Evolutionary conservation across 2,113 vertebrate genomes (phyloP), one percentile per base, ranked within the genome.

Genomic region (Cheirogaleus medius): DNA sequence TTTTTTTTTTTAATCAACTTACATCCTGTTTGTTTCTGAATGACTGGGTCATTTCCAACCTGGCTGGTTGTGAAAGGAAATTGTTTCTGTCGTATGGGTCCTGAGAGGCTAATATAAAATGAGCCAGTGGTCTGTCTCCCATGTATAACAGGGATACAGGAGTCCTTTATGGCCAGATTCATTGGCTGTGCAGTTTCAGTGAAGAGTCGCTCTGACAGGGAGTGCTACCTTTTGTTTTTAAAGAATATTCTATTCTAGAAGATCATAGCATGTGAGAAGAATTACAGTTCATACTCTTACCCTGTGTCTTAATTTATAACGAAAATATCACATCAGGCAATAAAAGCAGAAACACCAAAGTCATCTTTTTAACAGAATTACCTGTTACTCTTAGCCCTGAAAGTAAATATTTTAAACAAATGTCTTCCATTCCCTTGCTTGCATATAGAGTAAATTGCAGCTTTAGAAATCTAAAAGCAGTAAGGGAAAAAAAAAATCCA

Each of bases 21-120:
- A 84, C 83, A 97, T 98, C 96, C 96, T 98, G 95, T 98, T 96
- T 97, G 39, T 95, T 96, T 97, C 94, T 97, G 82, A 98, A 97
- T 96, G 97, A 68, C 96, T 98, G 96, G 97, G 81, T 97, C 39
- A 44, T 95, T 94, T 97, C 97, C 98, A 97, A 88, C 96, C 95
- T 98, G 97, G 81, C 95, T 95, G 69, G 60, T 58, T 92, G 76
- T 97, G 94, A 98, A 97, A 98, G 96, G 95, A 97, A 97, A 83
- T 91, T 85, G 92, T 94, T 97, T 95, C 90, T 97, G 60, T 97
- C 95, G 85, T 97, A 56, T 78, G 97, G 58, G 71, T 91, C 93
- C 94, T 58, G 74, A 90, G 87, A 96, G 77, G 21, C 91, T 95
- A 66, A 82, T 84, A 56, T 54, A 49, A 93, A 96, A 82, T 37